phyloP scores from a whole-genome alignment of 2,797 vertebrate species.

The Myiothlypis chrysogaster region DNA sequence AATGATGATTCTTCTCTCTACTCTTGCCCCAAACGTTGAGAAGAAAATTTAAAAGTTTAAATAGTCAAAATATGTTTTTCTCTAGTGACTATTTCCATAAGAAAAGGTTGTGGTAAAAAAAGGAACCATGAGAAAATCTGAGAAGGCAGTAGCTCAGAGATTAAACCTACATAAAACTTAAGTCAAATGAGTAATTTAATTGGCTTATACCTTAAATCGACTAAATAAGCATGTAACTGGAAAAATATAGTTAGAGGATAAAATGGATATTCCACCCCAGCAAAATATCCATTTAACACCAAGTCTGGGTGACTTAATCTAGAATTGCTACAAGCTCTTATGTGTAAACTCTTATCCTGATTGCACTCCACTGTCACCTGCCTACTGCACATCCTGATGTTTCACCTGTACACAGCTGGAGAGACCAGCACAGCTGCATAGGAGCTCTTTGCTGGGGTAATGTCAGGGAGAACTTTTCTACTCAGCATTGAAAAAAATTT shows the following conservation, averaged over 20 bases:
- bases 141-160: background rate
- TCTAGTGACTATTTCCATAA: background rate
- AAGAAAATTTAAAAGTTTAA: background rate
- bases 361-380: background rate
- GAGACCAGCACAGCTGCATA: rapidly evolving
- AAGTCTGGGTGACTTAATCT: background rate
- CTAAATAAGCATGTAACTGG: background rate
- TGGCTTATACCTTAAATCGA: background rate
- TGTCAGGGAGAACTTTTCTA: background rate
- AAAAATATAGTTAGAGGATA: background rate
- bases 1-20: background rate
- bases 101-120: background rate
- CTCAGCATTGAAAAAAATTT: background rate
- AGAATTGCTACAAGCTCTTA: background rate
- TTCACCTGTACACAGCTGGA: background rate
- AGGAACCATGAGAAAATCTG: background rate
- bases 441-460: background rate
- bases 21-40: background rate
- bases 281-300: background rate
- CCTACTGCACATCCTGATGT: rapidly evolving
- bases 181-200: background rate
- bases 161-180: background rate
- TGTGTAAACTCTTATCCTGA: background rate
- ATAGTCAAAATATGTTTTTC: background rate
- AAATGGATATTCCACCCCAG: background rate